phyloP scores from a whole-genome alignment of 2,888 invertebrate genomes.

The Empis livida region DNA sequence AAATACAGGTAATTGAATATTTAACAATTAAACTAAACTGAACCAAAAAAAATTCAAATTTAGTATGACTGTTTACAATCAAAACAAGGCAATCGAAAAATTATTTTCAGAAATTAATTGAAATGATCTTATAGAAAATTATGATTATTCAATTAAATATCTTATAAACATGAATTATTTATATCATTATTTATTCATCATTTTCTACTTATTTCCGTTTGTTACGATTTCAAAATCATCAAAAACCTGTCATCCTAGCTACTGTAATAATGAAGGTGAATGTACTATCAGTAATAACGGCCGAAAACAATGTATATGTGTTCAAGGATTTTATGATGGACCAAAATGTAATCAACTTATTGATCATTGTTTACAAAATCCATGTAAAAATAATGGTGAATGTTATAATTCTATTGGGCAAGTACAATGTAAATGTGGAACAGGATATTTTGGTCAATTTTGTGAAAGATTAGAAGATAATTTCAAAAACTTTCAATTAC shows the following conservation, averaged over 20 bases:
- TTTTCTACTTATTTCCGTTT: no score
- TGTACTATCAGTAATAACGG: background rate
- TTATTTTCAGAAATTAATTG: no score
- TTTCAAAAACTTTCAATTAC: constrained; percentile 4
- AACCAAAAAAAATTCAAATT: no score
- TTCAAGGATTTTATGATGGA: constrained; percentile 3
- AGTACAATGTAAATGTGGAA: constrained; percentile 1
- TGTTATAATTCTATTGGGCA: background rate
- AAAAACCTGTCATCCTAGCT: background rate
- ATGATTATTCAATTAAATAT: no score
- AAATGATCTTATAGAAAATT: no score
- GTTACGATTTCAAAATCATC: no score
- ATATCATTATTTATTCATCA: no score
- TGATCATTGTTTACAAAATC: background rate
- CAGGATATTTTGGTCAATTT: constrained; percentile 1
- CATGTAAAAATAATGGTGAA: constrained; percentile 1
- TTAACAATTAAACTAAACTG: no score
- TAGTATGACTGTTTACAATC: no score
- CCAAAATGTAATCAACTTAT: background rate
- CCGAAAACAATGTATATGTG: constrained; percentile 1
- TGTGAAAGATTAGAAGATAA: background rate
- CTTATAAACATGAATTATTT: no score
- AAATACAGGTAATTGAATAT: no score
- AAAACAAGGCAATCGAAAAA: no score
- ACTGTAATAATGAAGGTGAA: constrained; percentile 4